A percentile compares a stretch with the other conserved stretches of the same genome.
Evolutionary conservation across 2,113 vertebrate genomes (phyloP).

Genomic region (Hippocampus mohnikei): DNA sequence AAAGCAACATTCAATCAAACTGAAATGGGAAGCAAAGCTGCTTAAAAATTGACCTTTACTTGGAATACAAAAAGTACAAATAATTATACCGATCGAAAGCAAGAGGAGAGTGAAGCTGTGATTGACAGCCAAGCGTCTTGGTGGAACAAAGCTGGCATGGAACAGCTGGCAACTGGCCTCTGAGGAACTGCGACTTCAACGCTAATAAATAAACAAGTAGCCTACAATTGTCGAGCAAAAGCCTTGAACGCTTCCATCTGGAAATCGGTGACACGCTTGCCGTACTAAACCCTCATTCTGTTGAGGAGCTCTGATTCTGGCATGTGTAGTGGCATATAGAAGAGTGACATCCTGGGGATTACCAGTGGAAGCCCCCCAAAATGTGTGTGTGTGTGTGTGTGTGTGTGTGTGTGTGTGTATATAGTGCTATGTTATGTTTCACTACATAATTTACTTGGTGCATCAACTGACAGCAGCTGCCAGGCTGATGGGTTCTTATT

Average conservation of each 20-base stretch:
- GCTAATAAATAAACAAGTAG: slow-evolving; percentile 69
- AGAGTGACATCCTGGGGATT: slow-evolving; percentile 54
- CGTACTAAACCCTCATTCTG: slow-evolving; percentile 53
- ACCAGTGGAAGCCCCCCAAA: slow-evolving; percentile 20
- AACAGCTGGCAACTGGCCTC: slow-evolving; percentile 77
- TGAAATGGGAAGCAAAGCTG: neutral
- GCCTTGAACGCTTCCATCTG: slow-evolving; percentile 68
- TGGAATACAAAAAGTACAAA: slow-evolving; percentile 13
- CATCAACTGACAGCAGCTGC: slow-evolving; percentile 37
- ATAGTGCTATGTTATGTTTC: slow-evolving; percentile 31
- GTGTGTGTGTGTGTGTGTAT: slow-evolving; percentile 11
- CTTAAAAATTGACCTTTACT: neutral
- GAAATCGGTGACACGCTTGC: slow-evolving; percentile 66
- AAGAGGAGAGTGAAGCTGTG: slow-evolving; percentile 17
- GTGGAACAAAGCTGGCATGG: slow-evolving; percentile 75
- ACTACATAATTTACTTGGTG: slow-evolving; percentile 37
- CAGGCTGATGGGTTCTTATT: slow-evolving; percentile 24
- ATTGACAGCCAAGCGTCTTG: slow-evolving; percentile 59
- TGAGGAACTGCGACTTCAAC: slow-evolving; percentile 74
- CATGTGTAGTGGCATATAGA: slow-evolving; percentile 54
- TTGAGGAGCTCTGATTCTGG: slow-evolving; percentile 60
- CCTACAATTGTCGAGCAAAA: slow-evolving; percentile 46
- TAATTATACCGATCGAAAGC: slow-evolving; percentile 29
- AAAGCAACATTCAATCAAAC: neutral
- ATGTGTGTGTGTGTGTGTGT: slow-evolving; percentile 26